Base-by-base conservation (phyloP, 2,797 vertebrate genomes). In the Babyrousa celebensis region DNA sequence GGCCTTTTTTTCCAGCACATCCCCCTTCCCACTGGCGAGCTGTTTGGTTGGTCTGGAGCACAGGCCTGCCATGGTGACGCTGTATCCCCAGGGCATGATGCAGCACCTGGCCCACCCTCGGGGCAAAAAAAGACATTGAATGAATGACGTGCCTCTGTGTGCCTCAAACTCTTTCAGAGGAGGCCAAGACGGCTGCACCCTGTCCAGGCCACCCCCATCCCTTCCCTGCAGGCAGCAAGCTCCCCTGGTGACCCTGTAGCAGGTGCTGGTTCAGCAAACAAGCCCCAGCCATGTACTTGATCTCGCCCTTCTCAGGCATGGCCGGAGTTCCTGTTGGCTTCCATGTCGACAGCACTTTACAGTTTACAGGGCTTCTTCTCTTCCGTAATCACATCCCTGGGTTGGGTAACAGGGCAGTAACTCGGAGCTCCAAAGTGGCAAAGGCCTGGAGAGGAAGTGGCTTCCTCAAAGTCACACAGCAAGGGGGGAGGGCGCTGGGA, bases 381-480 rank as follows among this genome's bases (percentile, higher is more conserved):
- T 68, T 60, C 79, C 16, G 11, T 36, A 20, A 16, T 74, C 62
- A 16, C 18, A 18, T 54, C 21, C 36, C 74, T 71, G 18, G 17
- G 1, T 20, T 58, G 16, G 63, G 48, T 43, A 29, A 71, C 18
- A 80, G 71, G 78, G 32, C 78, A 79, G 21, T 1, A 6, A 48
- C 5, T 29, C 52, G 52, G 36, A 20, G 3, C 27, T n/a, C 23
- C n/a, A 29, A 12, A 29, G 18, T 25, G 16, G 60, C 48, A 32
- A 25, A 72, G 71, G n/a, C 71, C n/a, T 40, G 15, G 43, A 62
- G 48, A 74, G 18, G 52, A n/a, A 70, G 16, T 72, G 48, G 62
- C 16, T 83, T 79, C 85, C 71, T 93, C 62, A 43, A 36, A 87
- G n/a, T 83, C 87, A 96, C 67, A 70, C 11, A 58, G 79, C 40